Conservation (phyloP, 2,797 vertebrate genomes). For the Esox lucius region DNA sequence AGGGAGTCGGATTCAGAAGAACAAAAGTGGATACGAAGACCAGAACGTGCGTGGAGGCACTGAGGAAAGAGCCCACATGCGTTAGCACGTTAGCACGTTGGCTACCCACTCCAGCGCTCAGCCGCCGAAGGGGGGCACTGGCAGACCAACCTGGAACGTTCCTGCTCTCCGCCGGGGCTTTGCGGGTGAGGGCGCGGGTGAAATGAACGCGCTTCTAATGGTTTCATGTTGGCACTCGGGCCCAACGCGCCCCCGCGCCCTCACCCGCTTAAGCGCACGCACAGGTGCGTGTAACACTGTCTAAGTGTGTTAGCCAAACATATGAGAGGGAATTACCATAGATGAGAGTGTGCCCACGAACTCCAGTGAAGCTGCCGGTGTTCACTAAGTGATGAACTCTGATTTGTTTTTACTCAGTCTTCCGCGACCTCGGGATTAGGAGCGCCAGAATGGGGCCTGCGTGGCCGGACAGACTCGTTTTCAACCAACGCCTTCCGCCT, state of each 20-base stretch:
- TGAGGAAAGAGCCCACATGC: neutral
- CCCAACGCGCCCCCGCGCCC: neutral
- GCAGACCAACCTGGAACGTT: neutral
- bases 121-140: neutral
- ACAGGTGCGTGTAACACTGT: constrained; percentile 1
- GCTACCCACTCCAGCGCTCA: neutral
- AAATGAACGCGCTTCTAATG: neutral
- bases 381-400: constrained; percentile 6
- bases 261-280: neutral
- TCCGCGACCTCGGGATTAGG: neutral
- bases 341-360: constrained; percentile 8
- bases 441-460: neutral
- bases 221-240: neutral
- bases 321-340: neutral
- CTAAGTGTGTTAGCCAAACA: neutral
- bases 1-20: neutral
- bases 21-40: neutral
- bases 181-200: neutral
- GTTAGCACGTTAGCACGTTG: neutral
- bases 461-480: neutral
- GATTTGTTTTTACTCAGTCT: constrained; percentile 14
- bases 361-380: neutral
- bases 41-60: neutral
- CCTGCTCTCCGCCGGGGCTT: neutral
- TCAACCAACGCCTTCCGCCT: neutral